Base-by-base conservation (phyloP, 2,888 invertebrate genomes). In the Creontiades dilutus region DNA sequence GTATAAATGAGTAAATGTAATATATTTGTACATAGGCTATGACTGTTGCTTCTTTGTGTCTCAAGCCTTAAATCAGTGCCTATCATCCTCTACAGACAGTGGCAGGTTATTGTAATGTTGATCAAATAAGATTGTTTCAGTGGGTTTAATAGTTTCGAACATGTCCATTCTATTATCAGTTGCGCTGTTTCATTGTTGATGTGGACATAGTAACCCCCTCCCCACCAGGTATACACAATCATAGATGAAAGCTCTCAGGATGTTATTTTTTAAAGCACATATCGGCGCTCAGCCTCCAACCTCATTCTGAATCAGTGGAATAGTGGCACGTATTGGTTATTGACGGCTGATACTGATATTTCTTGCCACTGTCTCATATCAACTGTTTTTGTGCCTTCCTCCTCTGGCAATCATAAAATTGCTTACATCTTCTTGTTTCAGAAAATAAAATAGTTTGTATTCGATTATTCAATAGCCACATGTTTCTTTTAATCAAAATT, bases 1-100 rank as follows among this genome's bases (percentile, higher is more conserved):
- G 46, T 68, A 68, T 68, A 68, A 68, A 23, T 68, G 68, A 23
- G 68, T 19, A 68, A 68, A 11, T 68, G 68, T 68, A 68, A 19
- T 68, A 23, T 68, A 23, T 68, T 46, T 86, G 28, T 86, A 27
- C 23, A 86, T 89, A 55, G 61, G 89, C 81, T 55, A 87, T 76
- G 80, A 80, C 78, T 57, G 55, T 89, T 57, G 68, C 57, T 81
- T 37, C 55, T 76, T 88, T 78, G 23, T 88, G 48, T 89, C 47
- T 88, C 13, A 47, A 89, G 89, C 89, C 89, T 89, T 89, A 89
- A 81, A 89, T 89, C 89, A 89, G 89, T 89, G 89, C 89, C 89
- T 89, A 88, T 78, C 80, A 55, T 61, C 57, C 61, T 78, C 47
- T 52, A 76, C 76, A 47, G 86, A 75, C 75, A 86, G 37, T 86